Base-by-base conservation (phyloP, 1,140 invertebrate genomes). In the Drosophila neocordata region DNA sequence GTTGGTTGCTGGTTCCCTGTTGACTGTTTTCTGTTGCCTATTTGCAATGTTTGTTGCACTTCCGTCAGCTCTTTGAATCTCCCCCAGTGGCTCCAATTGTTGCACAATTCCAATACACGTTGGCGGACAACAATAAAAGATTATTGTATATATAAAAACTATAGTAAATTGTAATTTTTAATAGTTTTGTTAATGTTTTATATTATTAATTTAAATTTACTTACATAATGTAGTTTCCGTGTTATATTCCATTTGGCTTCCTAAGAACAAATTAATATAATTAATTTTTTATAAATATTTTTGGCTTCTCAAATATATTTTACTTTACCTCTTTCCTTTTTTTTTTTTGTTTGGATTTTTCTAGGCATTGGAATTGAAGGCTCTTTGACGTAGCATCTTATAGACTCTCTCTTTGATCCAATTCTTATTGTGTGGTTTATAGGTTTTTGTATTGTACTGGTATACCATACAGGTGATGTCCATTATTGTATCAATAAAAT, bases 401-500 rank as follows among this genome's bases (percentile, higher is more conserved):
- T 99, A 99, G 69, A 99, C 99, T 91, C 99, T 99, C 91, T 99
- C 98, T 92, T 99, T 99, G 34, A 99, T 98, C 98, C 98, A 99
- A 83, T 98, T 98, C 92, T 99, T 99, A 90, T 99, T 99, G 91
- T 99, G 99, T 0, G 98, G 99, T 7, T 97, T 97, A 92, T 99
- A 99, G 0, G 97, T 98, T 84, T 97, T 97, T 44, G 96, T 97
- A n/a, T 96, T 96, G 90, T 97, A 98, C 92, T 98, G 97, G 90
- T 98, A 98, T 72, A 99, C 98, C 64, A 99, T 92, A 91, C 98
- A 99, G 73, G 97, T 98, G 15, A 99, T 93, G 92, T 99, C 98
- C 24, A 96, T 95, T 31, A 99, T 92, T 82, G 98, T 96, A 92
- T 99, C 98, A 73, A 99, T 95, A 90, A 99, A 99, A 91, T 99